These are phyloP conservation scores for Trichonephila inaurata DNA, from an alignment of 1,140 invertebrate genomes.

Conservation along the genomic window DNA sequence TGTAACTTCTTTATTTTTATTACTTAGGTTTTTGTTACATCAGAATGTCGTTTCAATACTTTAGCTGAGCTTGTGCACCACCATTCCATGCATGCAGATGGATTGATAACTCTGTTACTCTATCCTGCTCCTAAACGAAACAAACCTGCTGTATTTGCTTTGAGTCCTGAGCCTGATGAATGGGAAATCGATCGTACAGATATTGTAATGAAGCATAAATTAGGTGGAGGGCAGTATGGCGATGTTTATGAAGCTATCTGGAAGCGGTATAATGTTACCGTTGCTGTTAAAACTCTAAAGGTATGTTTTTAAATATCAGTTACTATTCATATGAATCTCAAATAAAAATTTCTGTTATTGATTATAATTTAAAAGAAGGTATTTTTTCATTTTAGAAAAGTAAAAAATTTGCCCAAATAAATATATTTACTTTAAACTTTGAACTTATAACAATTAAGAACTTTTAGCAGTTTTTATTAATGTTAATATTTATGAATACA, in stretches of 20 bases:
- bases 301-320: constrained; percentile 19
- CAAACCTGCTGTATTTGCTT: constrained; percentile 96
- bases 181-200: constrained; percentile 99
- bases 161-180: constrained; percentile 94
- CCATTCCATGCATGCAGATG: constrained; percentile 96
- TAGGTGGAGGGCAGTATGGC: constrained; percentile 98
- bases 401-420: too few relatives aligned
- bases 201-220: constrained; percentile 99
- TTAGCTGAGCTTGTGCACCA: constrained; percentile 98
- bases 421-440: too few relatives aligned
- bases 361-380: not conserved
- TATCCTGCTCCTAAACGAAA: constrained; percentile 98
- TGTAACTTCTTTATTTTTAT: not conserved
- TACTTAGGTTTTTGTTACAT: constrained; percentile 91
- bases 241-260: constrained; percentile 99
- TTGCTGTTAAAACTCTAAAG: constrained; percentile 99
- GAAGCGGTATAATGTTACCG: constrained; percentile 96
- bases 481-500: too few relatives aligned
- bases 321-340: too few relatives aligned
- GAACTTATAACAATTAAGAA: too few relatives aligned
- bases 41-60: constrained; percentile 98
- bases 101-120: constrained; percentile 97
- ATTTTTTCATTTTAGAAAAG: too few relatives aligned
- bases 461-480: too few relatives aligned
- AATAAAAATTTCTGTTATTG: not conserved